Percentiles rank a stretch among this genome's conserved stretches.
phyloP scores from a whole-genome alignment of 2,888 invertebrate species.

The Rhodophaea formosa region DNA sequence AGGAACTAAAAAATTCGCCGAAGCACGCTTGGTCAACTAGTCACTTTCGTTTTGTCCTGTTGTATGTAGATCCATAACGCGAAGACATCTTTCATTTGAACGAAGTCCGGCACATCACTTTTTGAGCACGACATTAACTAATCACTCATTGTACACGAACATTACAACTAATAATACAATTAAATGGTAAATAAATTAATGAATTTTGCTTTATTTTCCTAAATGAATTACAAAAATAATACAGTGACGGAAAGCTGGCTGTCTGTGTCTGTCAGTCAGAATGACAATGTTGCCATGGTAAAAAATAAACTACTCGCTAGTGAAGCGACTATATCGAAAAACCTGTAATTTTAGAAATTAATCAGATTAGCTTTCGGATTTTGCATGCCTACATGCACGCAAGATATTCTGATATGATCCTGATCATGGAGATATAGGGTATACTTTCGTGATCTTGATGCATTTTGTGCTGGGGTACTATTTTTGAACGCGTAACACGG shows the following conservation, averaged over 20 bases:
- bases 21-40: slow-evolving; percentile 63
- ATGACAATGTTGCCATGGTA: slow-evolving; percentile 26
- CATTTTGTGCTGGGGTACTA: too few species aligned
- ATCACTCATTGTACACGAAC: slow-evolving; percentile 29
- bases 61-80: slow-evolving; percentile 70
- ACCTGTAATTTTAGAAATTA: too few species aligned
- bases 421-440: too few species aligned
- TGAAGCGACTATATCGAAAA: neutral
- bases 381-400: too few species aligned
- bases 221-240: slow-evolving; percentile 32
- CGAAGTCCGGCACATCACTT: slow-evolving; percentile 39
- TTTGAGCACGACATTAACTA: slow-evolving; percentile 34
- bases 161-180: slow-evolving; percentile 21
- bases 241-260: slow-evolving; percentile 46
- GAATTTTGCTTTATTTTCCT: slow-evolving; percentile 24
- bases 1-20: slow-evolving; percentile 47
- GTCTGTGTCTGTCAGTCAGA: slow-evolving; percentile 28
- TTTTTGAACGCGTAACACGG: too few species aligned
- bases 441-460: too few species aligned
- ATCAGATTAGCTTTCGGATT: too few species aligned
- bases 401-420: too few species aligned
- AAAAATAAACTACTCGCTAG: slow-evolving; percentile 14
- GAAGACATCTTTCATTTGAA: slow-evolving; percentile 68
- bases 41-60: slow-evolving; percentile 78
- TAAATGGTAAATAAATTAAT: neutral